These are phyloP conservation scores for Chaetops frenatus DNA, from an alignment of 2,113 vertebrate species.

Conservation along the genomic window DNA sequence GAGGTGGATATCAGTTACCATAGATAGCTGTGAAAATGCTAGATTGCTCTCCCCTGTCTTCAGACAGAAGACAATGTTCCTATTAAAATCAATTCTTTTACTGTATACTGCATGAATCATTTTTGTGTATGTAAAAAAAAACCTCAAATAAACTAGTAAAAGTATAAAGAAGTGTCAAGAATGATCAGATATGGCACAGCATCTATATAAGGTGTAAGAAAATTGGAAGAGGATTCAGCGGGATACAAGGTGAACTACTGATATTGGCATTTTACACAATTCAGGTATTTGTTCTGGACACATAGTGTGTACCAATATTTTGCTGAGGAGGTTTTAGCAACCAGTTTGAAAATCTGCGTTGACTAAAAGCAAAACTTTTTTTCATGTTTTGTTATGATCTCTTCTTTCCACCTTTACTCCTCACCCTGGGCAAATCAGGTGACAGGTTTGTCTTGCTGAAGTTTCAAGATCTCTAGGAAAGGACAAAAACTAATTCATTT, in stretches of 20 bases:
- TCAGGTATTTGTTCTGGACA: not conserved
- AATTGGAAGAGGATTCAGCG: not conserved
- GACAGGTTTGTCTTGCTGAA: not conserved
- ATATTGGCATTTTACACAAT: not conserved
- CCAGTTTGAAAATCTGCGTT: not conserved
- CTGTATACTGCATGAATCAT: accelerated
- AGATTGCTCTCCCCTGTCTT: not conserved
- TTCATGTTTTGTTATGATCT: not conserved
- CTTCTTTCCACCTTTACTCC: not conserved
- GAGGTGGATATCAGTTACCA: not conserved
- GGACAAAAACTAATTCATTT: not conserved
- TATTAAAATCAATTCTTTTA: not conserved
- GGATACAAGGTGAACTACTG: not conserved
- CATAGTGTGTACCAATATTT: not conserved
- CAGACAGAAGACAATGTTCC: not conserved
- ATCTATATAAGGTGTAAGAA: not conserved
- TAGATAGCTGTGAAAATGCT: not conserved
- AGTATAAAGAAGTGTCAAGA: not conserved
- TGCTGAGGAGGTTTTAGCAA: not conserved
- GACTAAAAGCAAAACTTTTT: not conserved
- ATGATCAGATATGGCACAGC: not conserved
- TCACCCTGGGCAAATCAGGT: not conserved
- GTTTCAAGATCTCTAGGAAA: not conserved
- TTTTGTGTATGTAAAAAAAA: not conserved
- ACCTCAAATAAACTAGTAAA: not conserved